phyloP scores from a whole-genome alignment of 2,888 invertebrate species.

The Conops quadrifasciatus region DNA sequence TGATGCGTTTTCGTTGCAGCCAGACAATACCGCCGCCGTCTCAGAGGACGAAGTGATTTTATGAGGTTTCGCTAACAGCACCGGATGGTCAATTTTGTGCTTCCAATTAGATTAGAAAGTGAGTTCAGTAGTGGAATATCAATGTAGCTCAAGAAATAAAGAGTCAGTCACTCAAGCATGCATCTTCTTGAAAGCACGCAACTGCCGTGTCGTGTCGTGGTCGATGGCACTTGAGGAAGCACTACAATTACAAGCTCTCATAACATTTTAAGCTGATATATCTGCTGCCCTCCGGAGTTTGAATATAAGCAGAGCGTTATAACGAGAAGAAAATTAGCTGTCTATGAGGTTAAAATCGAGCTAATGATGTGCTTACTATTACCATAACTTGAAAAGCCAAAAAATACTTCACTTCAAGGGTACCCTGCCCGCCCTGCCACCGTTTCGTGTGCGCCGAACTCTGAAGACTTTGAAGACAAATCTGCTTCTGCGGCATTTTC shows the following conservation, averaged over 20 bases:
- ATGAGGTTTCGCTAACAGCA: neutral
- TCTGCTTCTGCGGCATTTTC: no score
- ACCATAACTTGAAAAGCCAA: conserved; percentile 6
- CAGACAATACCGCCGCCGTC: neutral
- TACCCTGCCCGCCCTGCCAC: neutral
- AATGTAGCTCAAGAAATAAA: conserved; percentile 1
- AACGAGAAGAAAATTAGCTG: neutral
- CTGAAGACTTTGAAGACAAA: neutral
- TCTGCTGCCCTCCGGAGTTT: neutral
- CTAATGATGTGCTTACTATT: conserved; percentile 33
- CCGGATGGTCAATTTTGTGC: conserved; percentile 5
- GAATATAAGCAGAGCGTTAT: neutral
- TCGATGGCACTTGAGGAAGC: neutral
- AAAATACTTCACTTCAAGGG: conserved; percentile 6
- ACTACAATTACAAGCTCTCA: neutral
- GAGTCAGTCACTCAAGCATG: neutral
- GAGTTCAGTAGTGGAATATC: neutral
- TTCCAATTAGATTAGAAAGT: conserved; percentile 1
- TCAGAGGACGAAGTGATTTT: conserved; percentile 7
- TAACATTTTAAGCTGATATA: neutral
- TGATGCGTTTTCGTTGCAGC: conserved; percentile 21
- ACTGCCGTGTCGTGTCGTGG: neutral
- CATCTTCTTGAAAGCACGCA: no score
- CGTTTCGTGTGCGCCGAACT: neutral
- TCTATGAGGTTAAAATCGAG: neutral